Conservation (phyloP, 2,888 invertebrate species). For the Spisula solida region DNA sequence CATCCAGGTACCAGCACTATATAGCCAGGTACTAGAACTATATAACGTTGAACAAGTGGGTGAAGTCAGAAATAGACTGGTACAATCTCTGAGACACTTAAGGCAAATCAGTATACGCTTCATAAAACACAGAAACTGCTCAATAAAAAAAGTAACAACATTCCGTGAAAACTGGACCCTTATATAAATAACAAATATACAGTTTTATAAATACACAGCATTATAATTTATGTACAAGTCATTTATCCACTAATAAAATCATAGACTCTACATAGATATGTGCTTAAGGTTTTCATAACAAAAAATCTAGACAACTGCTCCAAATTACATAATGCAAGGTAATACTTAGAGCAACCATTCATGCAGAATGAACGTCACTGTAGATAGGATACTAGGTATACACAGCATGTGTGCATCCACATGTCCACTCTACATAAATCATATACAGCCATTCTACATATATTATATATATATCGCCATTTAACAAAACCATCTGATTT, state of each 20-base stretch:
- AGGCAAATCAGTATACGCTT: background rate
- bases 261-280: constrained; percentile 15
- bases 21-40: too few relatives aligned
- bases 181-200: constrained; percentile 69
- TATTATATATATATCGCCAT: too few relatives aligned
- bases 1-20: too few relatives aligned
- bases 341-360: constrained; percentile 1
- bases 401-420: too few relatives aligned
- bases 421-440: background rate
- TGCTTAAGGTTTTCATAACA: background rate
- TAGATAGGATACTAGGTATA: too few relatives aligned
- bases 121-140: constrained; percentile 62
- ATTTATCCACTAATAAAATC: constrained; percentile 6
- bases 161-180: constrained; percentile 81
- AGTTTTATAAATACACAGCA: constrained; percentile 51
- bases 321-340: constrained; percentile 10
- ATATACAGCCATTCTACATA: background rate
- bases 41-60: background rate
- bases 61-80: background rate
- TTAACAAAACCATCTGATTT: background rate
- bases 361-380: background rate
- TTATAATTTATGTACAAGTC: constrained; percentile 39
- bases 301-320: background rate
- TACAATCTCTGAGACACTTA: constrained; percentile 17
- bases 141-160: constrained; percentile 76